These are phyloP conservation scores for Didymodactylos carnosus DNA, from an alignment of 2,888 invertebrate genomes.

Conservation along the genomic window DNA sequence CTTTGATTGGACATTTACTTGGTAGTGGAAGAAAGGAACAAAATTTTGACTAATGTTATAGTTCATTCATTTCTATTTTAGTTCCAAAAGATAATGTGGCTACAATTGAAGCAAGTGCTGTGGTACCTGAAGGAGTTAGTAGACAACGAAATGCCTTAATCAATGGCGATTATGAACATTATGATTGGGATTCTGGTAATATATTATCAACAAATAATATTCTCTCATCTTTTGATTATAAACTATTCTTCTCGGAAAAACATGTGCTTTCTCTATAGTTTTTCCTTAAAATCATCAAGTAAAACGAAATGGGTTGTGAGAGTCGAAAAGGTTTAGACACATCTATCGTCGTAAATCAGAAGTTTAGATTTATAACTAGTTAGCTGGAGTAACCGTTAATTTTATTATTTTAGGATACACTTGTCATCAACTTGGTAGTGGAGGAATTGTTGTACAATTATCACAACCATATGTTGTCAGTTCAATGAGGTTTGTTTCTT, in stretches of 20 bases:
- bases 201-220: too few relatives aligned
- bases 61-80: slow-evolving; percentile 23
- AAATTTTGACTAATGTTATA: background rate
- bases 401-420: slow-evolving; percentile 20
- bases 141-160: slow-evolving; percentile 77
- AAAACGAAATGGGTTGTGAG: too few relatives aligned
- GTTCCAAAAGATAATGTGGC: slow-evolving; percentile 76
- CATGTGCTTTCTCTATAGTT: too few relatives aligned
- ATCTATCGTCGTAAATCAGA: too few relatives aligned
- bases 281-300: too few relatives aligned
- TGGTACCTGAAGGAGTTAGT: slow-evolving; percentile 81
- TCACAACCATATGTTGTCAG: slow-evolving; percentile 82
- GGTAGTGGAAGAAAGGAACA: background rate
- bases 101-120: slow-evolving; percentile 65
- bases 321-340: too few relatives aligned
- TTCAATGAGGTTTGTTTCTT: slow-evolving; percentile 48
- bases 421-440: slow-evolving; percentile 47
- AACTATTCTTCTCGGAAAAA: background rate
- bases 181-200: slow-evolving; percentile 78
- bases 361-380: background rate
- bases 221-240: background rate
- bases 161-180: slow-evolving; percentile 78
- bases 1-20: background rate
- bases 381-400: background rate
- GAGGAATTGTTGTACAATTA: slow-evolving; percentile 77